These are phyloP conservation scores for Stenoptilia bipunctidactyla DNA, from an alignment of 2,888 invertebrate species.

Conservation along the genomic window DNA sequence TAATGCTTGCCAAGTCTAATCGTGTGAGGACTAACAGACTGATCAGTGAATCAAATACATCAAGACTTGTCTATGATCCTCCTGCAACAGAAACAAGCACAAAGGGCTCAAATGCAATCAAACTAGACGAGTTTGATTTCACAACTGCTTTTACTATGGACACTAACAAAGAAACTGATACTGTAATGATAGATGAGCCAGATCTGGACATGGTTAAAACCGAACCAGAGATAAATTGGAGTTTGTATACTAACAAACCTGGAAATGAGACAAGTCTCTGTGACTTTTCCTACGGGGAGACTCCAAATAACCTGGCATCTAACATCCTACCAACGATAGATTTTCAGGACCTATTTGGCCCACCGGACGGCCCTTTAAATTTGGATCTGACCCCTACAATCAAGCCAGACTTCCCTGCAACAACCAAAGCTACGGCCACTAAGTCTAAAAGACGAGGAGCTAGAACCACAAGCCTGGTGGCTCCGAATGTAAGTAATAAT, in stretches of 20 bases:
- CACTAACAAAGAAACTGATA: conserved; percentile 27
- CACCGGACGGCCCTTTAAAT: conserved; percentile 26
- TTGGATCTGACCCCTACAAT: conserved; percentile 27
- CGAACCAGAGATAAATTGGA: conserved; percentile 40
- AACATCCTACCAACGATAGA: conserved; percentile 29
- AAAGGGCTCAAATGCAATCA: conserved; percentile 20
- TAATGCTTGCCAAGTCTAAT: conserved; percentile 52
- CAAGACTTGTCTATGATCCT: conserved; percentile 36
- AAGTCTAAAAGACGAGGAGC: conserved; percentile 28
- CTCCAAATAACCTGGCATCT: conserved; percentile 28
- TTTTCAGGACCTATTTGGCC: conserved; percentile 35
- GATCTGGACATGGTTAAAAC: conserved; percentile 38
- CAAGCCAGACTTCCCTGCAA: conserved; percentile 16
- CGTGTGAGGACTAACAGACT: conserved; percentile 39
- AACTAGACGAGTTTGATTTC: conserved; percentile 26
- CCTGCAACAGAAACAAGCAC: conserved; percentile 22
- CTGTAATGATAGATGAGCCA: conserved; percentile 29
- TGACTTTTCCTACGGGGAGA: conserved; percentile 49
- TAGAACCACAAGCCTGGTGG: conserved; percentile 28
- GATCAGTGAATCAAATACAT: conserved; percentile 18
- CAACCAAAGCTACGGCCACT: conserved; percentile 17
- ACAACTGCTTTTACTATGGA: conserved; percentile 24
- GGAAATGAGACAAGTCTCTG: conserved; percentile 35
- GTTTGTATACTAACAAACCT: conserved; percentile 23
- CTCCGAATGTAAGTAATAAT: conserved; percentile 23